Evolutionary conservation across 2,888 invertebrate species (phyloP).

Genomic region (Dilophus febrilis): DNA sequence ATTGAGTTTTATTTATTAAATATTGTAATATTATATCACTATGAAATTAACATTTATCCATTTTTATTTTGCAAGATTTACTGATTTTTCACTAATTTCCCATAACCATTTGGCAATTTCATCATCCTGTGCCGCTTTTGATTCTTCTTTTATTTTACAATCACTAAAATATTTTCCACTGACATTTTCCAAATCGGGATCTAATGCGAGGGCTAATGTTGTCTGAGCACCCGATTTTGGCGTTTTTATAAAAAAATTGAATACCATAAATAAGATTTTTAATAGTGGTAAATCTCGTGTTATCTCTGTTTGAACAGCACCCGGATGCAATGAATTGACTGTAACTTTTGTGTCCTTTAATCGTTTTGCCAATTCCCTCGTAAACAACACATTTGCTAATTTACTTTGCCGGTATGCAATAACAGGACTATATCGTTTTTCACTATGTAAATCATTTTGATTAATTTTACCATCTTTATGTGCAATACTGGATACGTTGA

Average conservation of each 20-base stretch:
- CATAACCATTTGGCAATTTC: conserved; percentile 43
- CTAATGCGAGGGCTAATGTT: conserved; percentile 23
- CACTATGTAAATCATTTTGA: conserved; percentile 55
- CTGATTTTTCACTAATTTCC: conserved; percentile 41
- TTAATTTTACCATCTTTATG: conserved; percentile 48
- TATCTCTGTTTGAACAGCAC: conserved; percentile 56
- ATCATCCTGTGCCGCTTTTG: conserved; percentile 35
- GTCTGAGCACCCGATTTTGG: conserved; percentile 26
- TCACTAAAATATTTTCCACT: conserved; percentile 21
- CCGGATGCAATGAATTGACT: conserved; percentile 55
- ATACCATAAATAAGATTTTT: conserved; percentile 20
- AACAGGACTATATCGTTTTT: conserved; percentile 42
- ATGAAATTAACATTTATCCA: no score
- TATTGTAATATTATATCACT: no score
- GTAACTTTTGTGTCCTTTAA: conserved; percentile 43
- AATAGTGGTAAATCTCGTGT: conserved; percentile 47
- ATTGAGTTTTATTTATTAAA: no score
- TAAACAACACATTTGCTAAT: conserved; percentile 60
- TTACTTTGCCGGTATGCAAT: conserved; percentile 62
- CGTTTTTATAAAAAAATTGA: conserved; percentile 17
- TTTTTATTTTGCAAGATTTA: no score
- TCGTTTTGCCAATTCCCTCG: conserved; percentile 44
- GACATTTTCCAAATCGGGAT: conserved; percentile 23
- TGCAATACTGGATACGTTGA: conserved; percentile 54
- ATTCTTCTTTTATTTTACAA: conserved; percentile 21